Base-by-base conservation (phyloP, 2,797 vertebrate genomes). In the Acipenser ruthenus region DNA sequence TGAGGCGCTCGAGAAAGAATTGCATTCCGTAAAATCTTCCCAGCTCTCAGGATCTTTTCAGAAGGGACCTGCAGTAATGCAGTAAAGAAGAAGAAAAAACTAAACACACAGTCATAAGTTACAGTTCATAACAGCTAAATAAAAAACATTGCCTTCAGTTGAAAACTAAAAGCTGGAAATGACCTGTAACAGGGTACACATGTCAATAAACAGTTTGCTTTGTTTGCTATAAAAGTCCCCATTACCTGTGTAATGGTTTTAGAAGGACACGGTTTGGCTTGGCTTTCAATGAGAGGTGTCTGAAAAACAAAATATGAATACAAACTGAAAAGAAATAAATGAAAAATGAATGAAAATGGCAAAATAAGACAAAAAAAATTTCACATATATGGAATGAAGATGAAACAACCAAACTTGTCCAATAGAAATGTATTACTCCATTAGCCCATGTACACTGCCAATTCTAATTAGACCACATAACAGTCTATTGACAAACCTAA, bases 1-100 rank as follows among this genome's bases (percentile, higher is more conserved):
- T 99, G 96, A 76, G 97, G 92, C 3, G 93, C 91, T 78, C 88
- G 82, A 73, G 91, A 92, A 59, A 99, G 89, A 73, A 99, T 93
- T 69, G 87, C 84, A 3, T 91, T 90, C 64, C 93, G 91, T 69
- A 99, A 88, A 76, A 95, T 89, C 78, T 94, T 96, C 75, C 93
- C 95, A 12, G 94, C 93, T 65, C 79, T 85, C 75, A 98, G 85
- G 77, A 99, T 94, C 87, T 95, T 96, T 83, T 97, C 95, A 63
- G 95, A 98, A 18, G 93, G 92, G 67, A 97, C 90, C 96, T 99
- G 77, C 56, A 65, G 67, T 50, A 53, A 68, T 12, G 62, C 73
- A 62, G 60, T 63, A 66, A 51, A 64, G 37, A 37, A 37, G 37
- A 37, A 37, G 37, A 37, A 4, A 5, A 37, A 37, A 37, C 37